Evolutionary conservation across 1,140 invertebrate species (phyloP).

Genomic region (Lamellibrachia luymesi): DNA sequence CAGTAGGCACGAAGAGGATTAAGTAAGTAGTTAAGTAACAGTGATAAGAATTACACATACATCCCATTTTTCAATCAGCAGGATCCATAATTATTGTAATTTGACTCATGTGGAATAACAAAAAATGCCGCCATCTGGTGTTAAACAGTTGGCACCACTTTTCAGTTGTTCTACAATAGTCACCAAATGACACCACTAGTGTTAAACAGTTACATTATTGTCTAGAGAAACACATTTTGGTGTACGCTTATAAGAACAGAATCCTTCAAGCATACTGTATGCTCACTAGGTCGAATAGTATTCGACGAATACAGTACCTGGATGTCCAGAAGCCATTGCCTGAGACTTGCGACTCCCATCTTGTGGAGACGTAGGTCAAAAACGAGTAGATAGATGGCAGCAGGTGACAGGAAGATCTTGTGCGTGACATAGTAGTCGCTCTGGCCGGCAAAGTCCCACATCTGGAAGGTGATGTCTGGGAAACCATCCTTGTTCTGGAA

Average conservation of each 20-base stretch:
- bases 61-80: no score
- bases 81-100: no score
- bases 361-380: constrained; percentile 37
- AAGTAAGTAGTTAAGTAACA: background rate
- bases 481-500: constrained; percentile 8
- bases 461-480: constrained; percentile 34
- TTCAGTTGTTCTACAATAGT: no score
- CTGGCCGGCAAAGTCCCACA: constrained; percentile 46
- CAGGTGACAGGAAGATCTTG: constrained; percentile 42
- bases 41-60: background rate
- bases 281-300: background rate
- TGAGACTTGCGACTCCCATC: constrained; percentile 36
- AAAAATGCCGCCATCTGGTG: no score
- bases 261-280: no score
- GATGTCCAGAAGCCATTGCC: constrained; percentile 43
- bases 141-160: no score
- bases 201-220: no score
- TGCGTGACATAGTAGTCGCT: constrained; percentile 39
- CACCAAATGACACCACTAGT: no score
- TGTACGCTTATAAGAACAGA: no score
- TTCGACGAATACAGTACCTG: constrained; percentile 35
- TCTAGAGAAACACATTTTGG: no score
- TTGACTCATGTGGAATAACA: no score
- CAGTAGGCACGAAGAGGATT: no score
- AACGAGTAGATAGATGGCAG: constrained; percentile 44